phyloP scores from a whole-genome alignment of 1,140 invertebrate species.

The Megalonaias nervosa region DNA sequence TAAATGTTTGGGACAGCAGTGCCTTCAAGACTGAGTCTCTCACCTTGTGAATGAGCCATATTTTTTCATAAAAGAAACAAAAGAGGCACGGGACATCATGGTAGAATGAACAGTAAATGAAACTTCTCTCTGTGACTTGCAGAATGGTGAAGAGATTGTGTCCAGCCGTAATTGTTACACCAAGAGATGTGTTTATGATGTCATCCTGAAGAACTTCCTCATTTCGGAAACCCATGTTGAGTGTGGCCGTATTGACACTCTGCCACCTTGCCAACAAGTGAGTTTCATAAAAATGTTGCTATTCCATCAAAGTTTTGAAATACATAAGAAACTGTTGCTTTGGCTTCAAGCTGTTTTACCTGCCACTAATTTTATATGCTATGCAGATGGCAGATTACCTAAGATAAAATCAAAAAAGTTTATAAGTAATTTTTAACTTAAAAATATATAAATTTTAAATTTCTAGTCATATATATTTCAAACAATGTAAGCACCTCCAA shows the following conservation, averaged over 20 bases:
- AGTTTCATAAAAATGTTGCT: not conserved
- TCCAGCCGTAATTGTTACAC: slow-evolving; percentile 37
- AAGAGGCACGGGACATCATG: not conserved
- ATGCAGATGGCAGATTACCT: slow-evolving; percentile 28
- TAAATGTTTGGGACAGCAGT: too few relatives aligned
- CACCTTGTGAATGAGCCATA: too few relatives aligned
- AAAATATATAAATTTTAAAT: not conserved
- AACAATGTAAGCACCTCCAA: too few relatives aligned
- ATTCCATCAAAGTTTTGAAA: not conserved
- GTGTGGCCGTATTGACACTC: slow-evolving; percentile 30
- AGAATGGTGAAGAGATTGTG: slow-evolving; percentile 41
- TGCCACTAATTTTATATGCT: slow-evolving; percentile 22
- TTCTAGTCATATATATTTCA: not conserved
- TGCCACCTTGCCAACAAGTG: slow-evolving; percentile 33
- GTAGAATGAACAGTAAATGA: not conserved
- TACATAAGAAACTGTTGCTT: not conserved
- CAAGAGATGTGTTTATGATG: slow-evolving; percentile 38
- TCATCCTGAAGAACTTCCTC: slow-evolving; percentile 20
- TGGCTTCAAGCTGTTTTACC: not conserved
- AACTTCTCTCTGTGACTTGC: not conserved
- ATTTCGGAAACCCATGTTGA: slow-evolving; percentile 34
- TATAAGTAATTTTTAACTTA: slow-evolving; percentile 5
- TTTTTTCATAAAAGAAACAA: too few relatives aligned
- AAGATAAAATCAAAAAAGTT: slow-evolving; percentile 44
- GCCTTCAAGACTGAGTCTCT: too few relatives aligned